Percentiles rank a stretch among this genome's conserved stretches.
These are phyloP conservation scores for Psilanteris sp. DNA, from an alignment of 1,140 invertebrate genomes.

Conservation along the genomic window DNA sequence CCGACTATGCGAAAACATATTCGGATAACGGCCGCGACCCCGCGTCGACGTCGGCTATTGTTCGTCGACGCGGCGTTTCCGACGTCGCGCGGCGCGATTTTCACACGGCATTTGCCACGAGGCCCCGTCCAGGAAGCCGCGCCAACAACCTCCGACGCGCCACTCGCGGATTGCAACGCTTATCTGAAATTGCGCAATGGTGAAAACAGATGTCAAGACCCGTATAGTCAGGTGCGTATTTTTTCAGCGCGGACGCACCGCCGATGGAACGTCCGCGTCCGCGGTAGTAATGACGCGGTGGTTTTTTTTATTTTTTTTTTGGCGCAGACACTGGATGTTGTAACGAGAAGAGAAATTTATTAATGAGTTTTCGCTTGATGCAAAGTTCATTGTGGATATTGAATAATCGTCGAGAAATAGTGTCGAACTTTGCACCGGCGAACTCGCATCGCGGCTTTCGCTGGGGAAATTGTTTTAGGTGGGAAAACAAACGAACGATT, in stretches of 20 bases:
- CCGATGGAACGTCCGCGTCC: too few species aligned
- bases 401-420: too few species aligned
- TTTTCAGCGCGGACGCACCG: slow-evolving; percentile 2
- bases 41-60: too few species aligned
- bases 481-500: too few species aligned
- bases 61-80: too few species aligned
- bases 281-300: too few species aligned
- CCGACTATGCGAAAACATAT: slow-evolving; percentile 21
- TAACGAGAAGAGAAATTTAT: slow-evolving; percentile 7
- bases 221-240: slow-evolving; percentile 13
- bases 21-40: neutral
- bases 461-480: too few species aligned
- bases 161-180: slow-evolving; percentile 28
- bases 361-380: slow-evolving; percentile 1
- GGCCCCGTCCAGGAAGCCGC: slow-evolving; percentile 29
- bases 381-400: neutral
- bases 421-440: too few species aligned
- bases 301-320: neutral
- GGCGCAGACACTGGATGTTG: neutral
- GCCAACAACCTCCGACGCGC: slow-evolving; percentile 19
- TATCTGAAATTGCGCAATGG: slow-evolving; percentile 40
- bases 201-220: slow-evolving; percentile 37
- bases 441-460: too few species aligned
- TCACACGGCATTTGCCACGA: slow-evolving; percentile 31
- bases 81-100: slow-evolving; percentile 3